Evolutionary conservation across 1,140 invertebrate species (phyloP).

Genomic region (honey bee (Apis mellifera)): Amel_HAv3.1 CM009943.2:6228501-6229000

Average conservation of each 20-base stretch:
- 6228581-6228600: not conserved
- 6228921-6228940: conserved; percentile 25
- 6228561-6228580: conserved; percentile 45
- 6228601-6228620: conserved; percentile 12
- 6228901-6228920: not conserved
- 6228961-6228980: conserved; percentile 8
- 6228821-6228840: not conserved
- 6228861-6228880: not conserved
- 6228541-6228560: conserved; percentile 37
- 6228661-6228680: too few species aligned
- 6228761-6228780: not conserved
- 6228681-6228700: too few species aligned
- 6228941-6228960: not conserved
- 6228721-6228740: not conserved
- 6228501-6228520: conserved; percentile 33
- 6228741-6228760: not conserved
- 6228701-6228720: not conserved
- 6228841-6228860: not conserved
- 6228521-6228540: conserved; percentile 49
- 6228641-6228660: too few species aligned
- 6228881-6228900: not conserved
- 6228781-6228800: not conserved
- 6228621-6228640: conserved; percentile 20
- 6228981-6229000: not conserved
- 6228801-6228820: not conserved